phyloP scores from a whole-genome alignment of 2,113 vertebrate genomes.

The Misgurnus anguillicaudatus region DNA sequence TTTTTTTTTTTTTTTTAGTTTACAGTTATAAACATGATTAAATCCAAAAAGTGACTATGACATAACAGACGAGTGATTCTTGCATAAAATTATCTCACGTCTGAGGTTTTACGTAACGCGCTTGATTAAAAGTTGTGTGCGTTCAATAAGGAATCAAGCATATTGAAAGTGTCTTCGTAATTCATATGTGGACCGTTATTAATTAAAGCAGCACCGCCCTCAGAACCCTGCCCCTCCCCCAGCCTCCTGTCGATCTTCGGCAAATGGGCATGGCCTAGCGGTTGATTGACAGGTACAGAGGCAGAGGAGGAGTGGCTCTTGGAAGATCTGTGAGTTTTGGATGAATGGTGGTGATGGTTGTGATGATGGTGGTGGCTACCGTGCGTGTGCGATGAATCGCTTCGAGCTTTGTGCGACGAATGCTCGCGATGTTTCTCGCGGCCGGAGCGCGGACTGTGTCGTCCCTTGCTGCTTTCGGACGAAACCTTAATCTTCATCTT shows the following conservation, averaged over 20 bases:
- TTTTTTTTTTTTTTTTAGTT: conserved; percentile 26
- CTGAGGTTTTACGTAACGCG: conserved; percentile 14
- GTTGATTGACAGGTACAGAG: conserved; percentile 82
- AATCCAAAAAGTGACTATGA: conserved; percentile 47
- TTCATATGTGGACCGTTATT: conserved; percentile 94
- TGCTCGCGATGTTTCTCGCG: conserved; percentile 85
- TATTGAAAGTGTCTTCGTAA: conserved; percentile 99
- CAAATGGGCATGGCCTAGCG: conserved; percentile 89
- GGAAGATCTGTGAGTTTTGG: conserved; percentile 96
- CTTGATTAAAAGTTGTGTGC: conserved; percentile 91
- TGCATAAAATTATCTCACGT: conserved; percentile 39
- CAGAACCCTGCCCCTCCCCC: conserved; percentile 87
- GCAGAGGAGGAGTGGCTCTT: conserved; percentile 90
- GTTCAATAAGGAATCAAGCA: conserved; percentile 99
- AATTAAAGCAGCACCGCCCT: conserved; percentile 81
- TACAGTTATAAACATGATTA: conserved; percentile 44
- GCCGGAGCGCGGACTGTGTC: conserved; percentile 62
- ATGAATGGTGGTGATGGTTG: conserved; percentile 63
- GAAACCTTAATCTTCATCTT: conserved; percentile 99
- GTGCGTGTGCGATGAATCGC: conserved; percentile 76
- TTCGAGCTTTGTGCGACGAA: conserved; percentile 82
- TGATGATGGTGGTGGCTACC: conserved; percentile 83
- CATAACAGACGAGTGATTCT: conserved; percentile 44
- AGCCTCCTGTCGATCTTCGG: conserved; percentile 87
- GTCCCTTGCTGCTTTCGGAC: conserved; percentile 86